phyloP scores from a whole-genome alignment of 1,140 invertebrate species.

The Rhyzopertha dominica region DNA sequence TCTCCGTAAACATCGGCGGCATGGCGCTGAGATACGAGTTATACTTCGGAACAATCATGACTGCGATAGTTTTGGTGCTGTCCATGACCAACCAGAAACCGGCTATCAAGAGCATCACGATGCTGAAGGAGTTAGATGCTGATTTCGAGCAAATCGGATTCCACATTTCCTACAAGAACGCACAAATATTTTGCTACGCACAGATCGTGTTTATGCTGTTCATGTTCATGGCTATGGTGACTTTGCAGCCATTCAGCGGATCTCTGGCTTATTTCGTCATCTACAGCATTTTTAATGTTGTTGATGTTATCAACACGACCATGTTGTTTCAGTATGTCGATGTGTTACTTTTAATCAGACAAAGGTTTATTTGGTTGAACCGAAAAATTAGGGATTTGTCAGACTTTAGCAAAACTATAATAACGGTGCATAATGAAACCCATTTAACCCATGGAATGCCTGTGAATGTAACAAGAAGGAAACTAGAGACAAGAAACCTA shows the following conservation, averaged over 20 bases:
- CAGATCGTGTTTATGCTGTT: conserved; percentile 14
- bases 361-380: conserved; percentile 20
- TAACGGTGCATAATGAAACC: not conserved
- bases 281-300: conserved; percentile 18
- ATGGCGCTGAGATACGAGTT: conserved; percentile 12
- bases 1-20: conserved; percentile 2
- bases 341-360: conserved; percentile 16
- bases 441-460: not conserved
- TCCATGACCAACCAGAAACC: conserved; percentile 12
- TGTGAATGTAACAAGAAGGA: not conserved
- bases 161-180: conserved; percentile 13
- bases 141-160: conserved; percentile 7
- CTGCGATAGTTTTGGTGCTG: conserved; percentile 12
- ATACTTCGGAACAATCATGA: conserved; percentile 12
- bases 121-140: conserved; percentile 10
- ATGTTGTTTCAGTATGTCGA: conserved; percentile 21
- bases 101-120: conserved; percentile 10
- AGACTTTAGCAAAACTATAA: not conserved
- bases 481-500: not conserved
- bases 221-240: conserved; percentile 8
- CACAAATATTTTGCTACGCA: conserved; percentile 9
- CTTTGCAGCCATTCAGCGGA: conserved; percentile 9
- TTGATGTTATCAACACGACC: conserved; percentile 19
- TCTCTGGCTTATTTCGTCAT: conserved; percentile 1
- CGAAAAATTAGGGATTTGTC: conserved; percentile 4